These are phyloP conservation scores for Protomyctophum bolini DNA, from an alignment of 2,113 vertebrate genomes.

Conservation along the genomic window DNA sequence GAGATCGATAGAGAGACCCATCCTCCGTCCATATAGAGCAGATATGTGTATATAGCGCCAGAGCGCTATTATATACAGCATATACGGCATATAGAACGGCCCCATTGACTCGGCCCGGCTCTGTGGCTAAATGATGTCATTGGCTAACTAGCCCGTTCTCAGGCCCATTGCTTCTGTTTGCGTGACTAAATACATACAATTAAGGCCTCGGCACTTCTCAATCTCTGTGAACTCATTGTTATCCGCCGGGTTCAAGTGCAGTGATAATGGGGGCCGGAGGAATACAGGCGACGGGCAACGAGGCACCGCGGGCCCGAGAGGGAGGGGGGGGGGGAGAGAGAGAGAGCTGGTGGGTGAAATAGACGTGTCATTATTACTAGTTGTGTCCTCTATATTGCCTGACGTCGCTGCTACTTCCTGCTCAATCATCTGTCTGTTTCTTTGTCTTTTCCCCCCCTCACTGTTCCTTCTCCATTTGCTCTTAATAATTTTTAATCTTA, in stretches of 20 bases:
- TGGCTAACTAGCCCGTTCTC: conserved; percentile 96
- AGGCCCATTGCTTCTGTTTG: conserved; percentile 99
- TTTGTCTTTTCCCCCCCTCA: too few species aligned
- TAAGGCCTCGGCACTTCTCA: conserved; percentile 96
- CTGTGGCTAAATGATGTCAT: conserved; percentile 95
- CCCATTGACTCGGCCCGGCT: conserved; percentile 87
- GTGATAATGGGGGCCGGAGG: conserved; percentile 96
- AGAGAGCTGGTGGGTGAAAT: conserved; percentile 86
- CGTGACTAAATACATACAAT: conserved; percentile 99
- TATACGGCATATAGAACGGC: conserved; percentile 79
- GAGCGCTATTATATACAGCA: conserved; percentile 40
- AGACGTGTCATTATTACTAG: conserved; percentile 88
- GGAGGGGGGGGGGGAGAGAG: conserved; percentile 76
- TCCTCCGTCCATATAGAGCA: background rate
- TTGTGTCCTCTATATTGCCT: conserved; percentile 72
- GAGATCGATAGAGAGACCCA: conserved; percentile 23
- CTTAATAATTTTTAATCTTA: too few species aligned
- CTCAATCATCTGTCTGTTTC: conserved; percentile 45
- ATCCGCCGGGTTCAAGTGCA: conserved; percentile 98
- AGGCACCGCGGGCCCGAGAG: conserved; percentile 55
- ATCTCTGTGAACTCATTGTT: conserved; percentile 99
- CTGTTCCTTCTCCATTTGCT: too few species aligned
- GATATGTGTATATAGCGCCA: conserved; percentile 56
- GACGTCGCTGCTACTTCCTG: conserved; percentile 62
- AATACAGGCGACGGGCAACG: conserved; percentile 87